A percentile compares a stretch with the other conserved stretches of the same genome.
Conservation (phyloP, 2,797 vertebrate genomes). For the Microcaecilia unicolor region DNA sequence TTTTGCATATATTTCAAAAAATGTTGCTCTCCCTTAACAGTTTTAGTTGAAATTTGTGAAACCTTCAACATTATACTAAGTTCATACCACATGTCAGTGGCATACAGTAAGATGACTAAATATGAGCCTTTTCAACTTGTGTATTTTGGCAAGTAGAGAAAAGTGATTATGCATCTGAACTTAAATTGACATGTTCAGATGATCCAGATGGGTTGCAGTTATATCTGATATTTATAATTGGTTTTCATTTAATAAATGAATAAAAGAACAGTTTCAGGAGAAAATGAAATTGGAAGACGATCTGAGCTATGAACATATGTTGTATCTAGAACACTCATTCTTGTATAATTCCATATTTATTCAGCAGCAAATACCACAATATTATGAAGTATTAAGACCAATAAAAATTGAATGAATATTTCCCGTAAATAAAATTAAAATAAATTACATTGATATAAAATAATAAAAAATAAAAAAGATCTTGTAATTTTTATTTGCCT, state of each 20-base stretch:
- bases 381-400: not conserved
- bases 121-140: too few species aligned
- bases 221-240: too few species aligned
- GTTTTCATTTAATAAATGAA: not conserved
- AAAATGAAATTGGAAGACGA: conserved; percentile 2
- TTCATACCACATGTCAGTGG: too few species aligned
- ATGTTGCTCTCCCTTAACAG: too few species aligned
- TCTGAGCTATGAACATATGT: conserved; percentile 12
- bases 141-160: too few species aligned
- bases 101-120: too few species aligned
- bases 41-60: too few species aligned
- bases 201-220: too few species aligned
- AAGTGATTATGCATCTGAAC: too few species aligned
- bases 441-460: not conserved
- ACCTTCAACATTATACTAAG: too few species aligned
- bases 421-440: not conserved
- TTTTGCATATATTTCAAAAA: too few species aligned
- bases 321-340: conserved; percentile 11
- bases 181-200: too few species aligned
- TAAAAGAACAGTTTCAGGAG: conserved; percentile 10
- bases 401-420: not conserved
- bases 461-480: not conserved
- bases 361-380: not conserved
- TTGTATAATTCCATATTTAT: conserved; percentile 8
- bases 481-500: conserved; percentile 9